Base-by-base conservation (phyloP, 2,797 vertebrate genomes). In the Numenius phaeopus region DNA sequence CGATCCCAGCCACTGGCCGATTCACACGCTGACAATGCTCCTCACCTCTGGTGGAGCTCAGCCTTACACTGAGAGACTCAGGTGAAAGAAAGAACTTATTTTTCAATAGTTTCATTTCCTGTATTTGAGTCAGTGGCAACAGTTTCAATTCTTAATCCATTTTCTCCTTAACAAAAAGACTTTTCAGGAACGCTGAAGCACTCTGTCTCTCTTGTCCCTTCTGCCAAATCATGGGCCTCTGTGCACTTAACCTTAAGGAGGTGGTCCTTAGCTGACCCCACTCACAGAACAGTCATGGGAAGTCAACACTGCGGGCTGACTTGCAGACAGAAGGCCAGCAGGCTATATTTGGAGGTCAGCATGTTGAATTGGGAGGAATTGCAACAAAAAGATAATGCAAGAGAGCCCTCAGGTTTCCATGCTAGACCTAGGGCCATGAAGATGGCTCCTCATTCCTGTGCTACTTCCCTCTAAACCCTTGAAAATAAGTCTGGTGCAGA, bases 11-110 rank as follows among this genome's bases (percentile, higher is more conserved):
- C 16, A 7, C 69, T 12, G 14, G n/a, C 4, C 1, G 7, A 83
- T 78, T 94, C 81, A 70, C 71, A 89, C n/a, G 4, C 39, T 8
- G 7, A 34, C 3, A 20, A 69, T 67, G 78, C 8, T 46, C 66
- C 69, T 97, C 94, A 91, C 37, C 88, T 96, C 87, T 84, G 84
- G 21, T 91, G 83, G 61, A 96, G 83, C 82, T 47, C 37, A 52
- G 49, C 66, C 85, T 94, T 85, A 59, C 77, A 22, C 84, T 94
- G 94, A 90, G 94, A 94, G 55, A 67, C 61, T 71, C 75, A 24
- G 39, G 46, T 59, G 65, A 88, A 87, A 66, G 42, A 69, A 88
- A 70, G 34, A 89, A 94, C 34, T 64, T 27, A 40, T 19, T 83
- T 89, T 89, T 82, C 71, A 66, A 29, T 23, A 86, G 87, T 69